These are phyloP conservation scores for Eulithis testata DNA, from an alignment of 2,888 invertebrate genomes.

Conservation along the genomic window DNA sequence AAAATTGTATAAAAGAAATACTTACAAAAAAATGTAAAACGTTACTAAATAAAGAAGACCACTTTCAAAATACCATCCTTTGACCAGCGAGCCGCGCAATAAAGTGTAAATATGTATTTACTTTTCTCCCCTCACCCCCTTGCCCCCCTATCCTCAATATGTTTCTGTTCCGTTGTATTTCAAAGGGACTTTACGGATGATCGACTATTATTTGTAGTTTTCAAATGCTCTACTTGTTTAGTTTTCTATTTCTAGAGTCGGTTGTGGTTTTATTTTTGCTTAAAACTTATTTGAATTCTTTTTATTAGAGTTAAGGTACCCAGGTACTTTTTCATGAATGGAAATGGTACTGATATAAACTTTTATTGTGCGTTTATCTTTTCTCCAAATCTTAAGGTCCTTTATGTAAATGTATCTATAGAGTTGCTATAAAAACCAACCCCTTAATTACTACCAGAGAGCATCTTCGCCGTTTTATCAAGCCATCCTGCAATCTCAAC, in stretches of 20 bases:
- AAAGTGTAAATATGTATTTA: slow-evolving; percentile 30
- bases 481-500: slow-evolving; percentile 69
- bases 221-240: background rate
- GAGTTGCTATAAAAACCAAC: slow-evolving; percentile 40
- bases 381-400: slow-evolving; percentile 18
- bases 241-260: background rate
- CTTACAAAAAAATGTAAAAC: background rate
- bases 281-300: background rate
- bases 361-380: slow-evolving; percentile 9
- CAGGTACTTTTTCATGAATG: background rate
- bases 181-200: slow-evolving; percentile 26
- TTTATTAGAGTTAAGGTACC: background rate
- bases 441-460: slow-evolving; percentile 45
- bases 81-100: slow-evolving; percentile 27
- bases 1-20: too few relatives aligned
- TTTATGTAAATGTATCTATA: slow-evolving; percentile 37
- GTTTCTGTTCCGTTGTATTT: slow-evolving; percentile 21
- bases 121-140: slow-evolving; percentile 1
- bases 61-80: slow-evolving; percentile 14
- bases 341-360: background rate
- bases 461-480: slow-evolving; percentile 57
- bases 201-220: slow-evolving; percentile 17
- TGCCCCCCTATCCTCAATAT: slow-evolving; percentile 20
- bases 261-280: too few relatives aligned
- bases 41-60: slow-evolving; percentile 7